Evolutionary conservation across 2,113 vertebrate species (phyloP).

Genomic region (Excalfactoria chinensis): DNA sequence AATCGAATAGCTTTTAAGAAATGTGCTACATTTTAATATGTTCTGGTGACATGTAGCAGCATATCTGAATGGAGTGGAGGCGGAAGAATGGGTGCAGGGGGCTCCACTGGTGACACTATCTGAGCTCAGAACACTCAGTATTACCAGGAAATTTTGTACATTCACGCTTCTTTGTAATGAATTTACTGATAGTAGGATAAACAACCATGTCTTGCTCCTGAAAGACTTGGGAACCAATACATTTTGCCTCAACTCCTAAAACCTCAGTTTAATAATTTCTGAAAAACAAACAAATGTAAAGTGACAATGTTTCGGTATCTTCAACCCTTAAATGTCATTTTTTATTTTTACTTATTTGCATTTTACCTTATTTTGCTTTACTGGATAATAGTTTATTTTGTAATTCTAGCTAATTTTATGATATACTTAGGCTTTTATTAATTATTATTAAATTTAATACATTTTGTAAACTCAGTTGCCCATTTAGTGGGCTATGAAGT

Average conservation of each 20-base stretch:
- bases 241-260: background rate
- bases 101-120: background rate
- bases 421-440: background rate
- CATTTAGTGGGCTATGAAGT: background rate
- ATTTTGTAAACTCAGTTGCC: background rate
- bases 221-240: background rate
- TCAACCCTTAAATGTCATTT: background rate
- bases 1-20: conserved; percentile 29
- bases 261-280: background rate
- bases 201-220: background rate
- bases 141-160: background rate
- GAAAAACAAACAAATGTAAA: background rate
- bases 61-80: background rate
- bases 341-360: background rate
- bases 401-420: background rate
- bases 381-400: background rate
- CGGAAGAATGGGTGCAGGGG: background rate
- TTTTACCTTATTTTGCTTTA: background rate
- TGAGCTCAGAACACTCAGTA: background rate
- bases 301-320: background rate
- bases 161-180: background rate
- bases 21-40: conserved; percentile 6
- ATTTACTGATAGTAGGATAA: background rate
- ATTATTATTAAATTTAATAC: background rate
- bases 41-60: background rate